Evolutionary conservation across 1,140 invertebrate species (phyloP), one percentile per base, ranked within the genome.

Genomic region (Zaprionus lachaisei): DNA sequence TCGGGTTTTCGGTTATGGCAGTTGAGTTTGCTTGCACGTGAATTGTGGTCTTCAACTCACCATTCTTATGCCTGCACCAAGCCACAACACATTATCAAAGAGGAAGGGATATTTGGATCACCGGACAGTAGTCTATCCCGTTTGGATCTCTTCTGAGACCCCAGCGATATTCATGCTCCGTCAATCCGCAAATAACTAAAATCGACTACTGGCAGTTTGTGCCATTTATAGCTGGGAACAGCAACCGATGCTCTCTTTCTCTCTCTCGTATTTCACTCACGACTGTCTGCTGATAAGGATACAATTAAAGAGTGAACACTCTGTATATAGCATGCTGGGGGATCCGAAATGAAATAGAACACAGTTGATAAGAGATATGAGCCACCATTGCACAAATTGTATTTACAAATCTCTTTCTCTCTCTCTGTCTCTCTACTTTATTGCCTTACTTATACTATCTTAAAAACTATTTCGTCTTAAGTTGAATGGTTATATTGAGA

Each of bases 131-230:
- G 28, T 65, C 31, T 20, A 58, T 26, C 62, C 41, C 64, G 61
- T 49, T 44, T 62, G 60, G 26, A 15, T 47, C 15, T 55, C 28
- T 37, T 22, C 1, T 9, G 15, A 26, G 51, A 51, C 57, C 38
- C 20, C 58, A 57, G 62, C 71, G 80, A 56, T 90, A 87, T 41
- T 63, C 73, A 73, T 83, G 72, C 81, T 67, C 51, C 66, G 85
- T 57, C 69, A 72, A 89, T 72, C 66, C 79, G 72, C 47, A 76
- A 84, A 89, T 81, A 87, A 87, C 84, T 87, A 87, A 87, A 84
- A 79, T 65, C 63, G 70, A 69, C 77, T 67, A 70, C 71, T 71
- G 34, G 55, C 72, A 72, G 72, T 84, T 84, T 87, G 66, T 69
- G 81, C 57, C 81, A 87, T 87, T 87, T 87, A 87, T 87, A 87